These are phyloP conservation scores for Chelonus formosanus DNA, from an alignment of 2,888 invertebrate genomes.

Conservation along the genomic window DNA sequence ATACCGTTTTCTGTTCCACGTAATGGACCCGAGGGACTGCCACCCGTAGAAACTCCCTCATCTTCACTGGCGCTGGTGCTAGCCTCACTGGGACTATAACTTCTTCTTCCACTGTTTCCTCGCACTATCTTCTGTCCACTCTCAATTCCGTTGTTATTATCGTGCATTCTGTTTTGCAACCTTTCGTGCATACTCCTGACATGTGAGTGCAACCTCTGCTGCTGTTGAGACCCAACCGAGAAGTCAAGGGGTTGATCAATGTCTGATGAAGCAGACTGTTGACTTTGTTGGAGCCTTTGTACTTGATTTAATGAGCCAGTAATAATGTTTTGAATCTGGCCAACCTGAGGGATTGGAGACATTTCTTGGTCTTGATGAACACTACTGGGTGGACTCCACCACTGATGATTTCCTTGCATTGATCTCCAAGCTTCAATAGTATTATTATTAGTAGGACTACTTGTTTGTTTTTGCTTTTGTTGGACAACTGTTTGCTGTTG, in stretches of 20 bases:
- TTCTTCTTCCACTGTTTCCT: conserved; percentile 51
- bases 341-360: conserved; percentile 37
- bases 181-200: conserved; percentile 55
- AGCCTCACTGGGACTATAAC: conserved; percentile 61
- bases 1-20: conserved; percentile 50
- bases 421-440: conserved; percentile 67
- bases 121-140: conserved; percentile 38
- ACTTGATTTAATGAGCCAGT: conserved; percentile 40
- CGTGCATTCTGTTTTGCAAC: conserved; percentile 50
- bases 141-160: conserved; percentile 54
- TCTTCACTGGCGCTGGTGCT: conserved; percentile 61
- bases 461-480: conserved; percentile 61
- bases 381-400: conserved; percentile 57
- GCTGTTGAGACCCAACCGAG: conserved; percentile 72
- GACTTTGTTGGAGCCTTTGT: conserved; percentile 42
- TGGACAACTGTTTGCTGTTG: conserved; percentile 46
- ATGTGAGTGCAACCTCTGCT: conserved; percentile 55
- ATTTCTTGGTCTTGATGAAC: conserved; percentile 52
- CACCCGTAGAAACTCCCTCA: conserved; percentile 62
- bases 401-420: conserved; percentile 59
- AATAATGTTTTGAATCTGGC: conserved; percentile 39
- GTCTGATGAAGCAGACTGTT: conserved; percentile 50
- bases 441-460: conserved; percentile 67
- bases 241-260: conserved; percentile 77
- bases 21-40: conserved; percentile 61